phyloP scores from a whole-genome alignment of 1,140 invertebrate genomes.

The Hetaerina americana region DNA sequence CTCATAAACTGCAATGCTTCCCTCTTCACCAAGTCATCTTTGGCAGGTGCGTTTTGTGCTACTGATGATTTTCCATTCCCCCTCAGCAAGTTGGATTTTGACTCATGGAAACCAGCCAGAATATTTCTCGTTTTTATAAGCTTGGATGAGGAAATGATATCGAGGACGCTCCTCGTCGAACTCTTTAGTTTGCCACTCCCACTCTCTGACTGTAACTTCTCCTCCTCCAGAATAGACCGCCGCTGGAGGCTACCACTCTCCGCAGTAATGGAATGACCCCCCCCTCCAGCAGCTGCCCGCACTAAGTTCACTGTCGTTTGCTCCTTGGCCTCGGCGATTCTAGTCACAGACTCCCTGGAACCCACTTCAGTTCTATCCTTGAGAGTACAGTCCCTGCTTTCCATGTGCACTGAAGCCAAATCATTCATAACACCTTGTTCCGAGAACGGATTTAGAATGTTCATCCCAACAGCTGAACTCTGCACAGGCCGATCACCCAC shows the following conservation, averaged over 20 bases:
- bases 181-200: not conserved
- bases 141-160: not conserved
- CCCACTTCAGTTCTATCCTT: not conserved
- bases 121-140: not conserved
- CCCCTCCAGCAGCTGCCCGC: no score
- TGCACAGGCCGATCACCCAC: not conserved
- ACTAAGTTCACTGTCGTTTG: not conserved
- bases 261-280: no score
- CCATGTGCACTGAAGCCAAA: not conserved
- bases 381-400: not conserved
- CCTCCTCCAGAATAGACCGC: not conserved
- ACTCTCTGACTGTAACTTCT: not conserved
- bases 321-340: not conserved
- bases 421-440: not conserved
- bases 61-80: not conserved
- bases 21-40: conserved; percentile 37
- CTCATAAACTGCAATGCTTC: conserved; percentile 89
- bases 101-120: not conserved
- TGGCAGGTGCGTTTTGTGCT: not conserved
- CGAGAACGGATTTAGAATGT: not conserved
- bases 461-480: not conserved
- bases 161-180: not conserved
- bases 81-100: not conserved
- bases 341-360: no score
- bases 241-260: not conserved